phyloP scores from a whole-genome alignment of 1,140 invertebrate genomes.

The Zaprionus inermis region DNA sequence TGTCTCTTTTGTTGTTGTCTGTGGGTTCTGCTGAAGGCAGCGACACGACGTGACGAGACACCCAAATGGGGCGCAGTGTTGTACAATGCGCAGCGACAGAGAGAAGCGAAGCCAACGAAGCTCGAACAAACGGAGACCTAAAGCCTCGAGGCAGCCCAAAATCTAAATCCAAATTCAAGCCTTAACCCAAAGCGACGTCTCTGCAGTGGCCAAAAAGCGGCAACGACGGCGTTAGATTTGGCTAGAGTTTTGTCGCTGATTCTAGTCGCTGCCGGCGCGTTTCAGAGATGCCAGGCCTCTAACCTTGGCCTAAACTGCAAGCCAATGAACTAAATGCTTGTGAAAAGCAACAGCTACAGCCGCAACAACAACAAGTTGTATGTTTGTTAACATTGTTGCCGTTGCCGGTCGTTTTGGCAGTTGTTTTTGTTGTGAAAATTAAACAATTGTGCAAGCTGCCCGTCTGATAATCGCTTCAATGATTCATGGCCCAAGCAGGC shows the following conservation, averaged over 20 bases:
- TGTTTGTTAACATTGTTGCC: slow-evolving; percentile 65
- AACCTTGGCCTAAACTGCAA: slow-evolving; percentile 80
- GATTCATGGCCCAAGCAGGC: slow-evolving; percentile 56
- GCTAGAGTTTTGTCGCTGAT: slow-evolving; percentile 47
- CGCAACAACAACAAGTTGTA: slow-evolving; percentile 35
- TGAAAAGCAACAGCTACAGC: slow-evolving; percentile 63
- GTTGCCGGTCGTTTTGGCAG: slow-evolving; percentile 48
- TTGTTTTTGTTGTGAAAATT: slow-evolving; percentile 70
- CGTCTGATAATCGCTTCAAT: slow-evolving; percentile 68
- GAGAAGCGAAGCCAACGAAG: slow-evolving; percentile 28
- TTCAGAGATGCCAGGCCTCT: slow-evolving; percentile 65
- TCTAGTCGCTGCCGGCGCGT: slow-evolving; percentile 50
- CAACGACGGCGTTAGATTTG: slow-evolving; percentile 10
- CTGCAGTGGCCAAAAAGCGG: slow-evolving; percentile 49
- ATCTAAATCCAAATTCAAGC: slow-evolving; percentile 22
- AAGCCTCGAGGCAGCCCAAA: slow-evolving; percentile 9
- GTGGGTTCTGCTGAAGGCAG: slow-evolving; percentile 70
- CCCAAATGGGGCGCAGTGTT: slow-evolving; percentile 73
- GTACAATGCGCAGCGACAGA: slow-evolving; percentile 42
- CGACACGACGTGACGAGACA: slow-evolving; percentile 75
- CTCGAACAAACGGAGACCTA: slow-evolving; percentile 15
- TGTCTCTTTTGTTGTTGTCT: slow-evolving; percentile 23
- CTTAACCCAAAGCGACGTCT: slow-evolving; percentile 27
- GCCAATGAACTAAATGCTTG: slow-evolving; percentile 82
- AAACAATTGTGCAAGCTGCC: slow-evolving; percentile 77